phyloP scores from a whole-genome alignment of 1,140 invertebrate genomes.

The Zaprionus camerounensis region DNA sequence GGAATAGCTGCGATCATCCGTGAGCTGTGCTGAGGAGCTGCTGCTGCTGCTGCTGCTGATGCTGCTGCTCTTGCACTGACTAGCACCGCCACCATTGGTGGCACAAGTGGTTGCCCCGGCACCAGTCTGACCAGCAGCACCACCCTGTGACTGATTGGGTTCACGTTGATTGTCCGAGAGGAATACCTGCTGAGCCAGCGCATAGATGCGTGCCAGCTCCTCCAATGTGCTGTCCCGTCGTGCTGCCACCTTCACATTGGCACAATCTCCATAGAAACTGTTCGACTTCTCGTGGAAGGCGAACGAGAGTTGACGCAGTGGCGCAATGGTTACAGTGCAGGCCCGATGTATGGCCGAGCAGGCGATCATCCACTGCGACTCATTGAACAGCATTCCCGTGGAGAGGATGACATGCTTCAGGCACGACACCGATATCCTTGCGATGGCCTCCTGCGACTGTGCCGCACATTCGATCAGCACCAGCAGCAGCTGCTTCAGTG shows the following conservation, averaged over 20 bases:
- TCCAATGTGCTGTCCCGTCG: slow-evolving; percentile 92
- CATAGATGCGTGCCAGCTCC: slow-evolving; percentile 92
- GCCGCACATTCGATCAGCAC: slow-evolving; percentile 96
- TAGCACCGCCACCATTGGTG: neutral
- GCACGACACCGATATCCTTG: slow-evolving; percentile 95
- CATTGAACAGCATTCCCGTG: slow-evolving; percentile 91
- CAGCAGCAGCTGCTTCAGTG: slow-evolving; percentile 94
- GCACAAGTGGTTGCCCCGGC: neutral
- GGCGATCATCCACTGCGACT: slow-evolving; percentile 93
- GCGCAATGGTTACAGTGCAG: slow-evolving; percentile 92
- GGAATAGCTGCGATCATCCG: slow-evolving; percentile 93
- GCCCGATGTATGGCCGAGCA: slow-evolving; percentile 92
- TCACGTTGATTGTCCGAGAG: slow-evolving; percentile 86
- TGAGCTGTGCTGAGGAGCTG: slow-evolving; percentile 72
- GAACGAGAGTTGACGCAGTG: slow-evolving; percentile 92
- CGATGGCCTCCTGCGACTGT: slow-evolving; percentile 94
- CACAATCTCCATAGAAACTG: slow-evolving; percentile 96
- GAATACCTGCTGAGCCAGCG: slow-evolving; percentile 93
- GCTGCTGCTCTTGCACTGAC: slow-evolving; percentile 27
- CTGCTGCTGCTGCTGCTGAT: slow-evolving; percentile 15
- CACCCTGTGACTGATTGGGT: slow-evolving; percentile 45
- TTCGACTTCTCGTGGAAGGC: slow-evolving; percentile 95
- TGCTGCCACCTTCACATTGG: slow-evolving; percentile 96
- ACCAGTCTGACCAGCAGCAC: neutral
- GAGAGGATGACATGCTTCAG: slow-evolving; percentile 94